Conservation (phyloP, 2,888 invertebrate species). For the Cosmorhoe ocellata region DNA sequence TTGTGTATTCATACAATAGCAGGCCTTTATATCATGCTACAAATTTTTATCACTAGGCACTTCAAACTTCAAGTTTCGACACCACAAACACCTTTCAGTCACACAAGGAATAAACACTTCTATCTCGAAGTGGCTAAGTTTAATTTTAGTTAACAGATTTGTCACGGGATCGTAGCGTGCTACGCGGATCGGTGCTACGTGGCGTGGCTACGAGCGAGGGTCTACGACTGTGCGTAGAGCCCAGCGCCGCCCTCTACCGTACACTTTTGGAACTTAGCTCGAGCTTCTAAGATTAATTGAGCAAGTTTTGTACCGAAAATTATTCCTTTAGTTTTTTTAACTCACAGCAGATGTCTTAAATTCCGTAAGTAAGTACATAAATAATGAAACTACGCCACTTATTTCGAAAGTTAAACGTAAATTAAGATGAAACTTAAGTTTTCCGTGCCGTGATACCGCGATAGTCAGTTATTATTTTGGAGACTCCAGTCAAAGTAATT, state of each 20-base stretch:
- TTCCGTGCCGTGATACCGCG: too few species aligned
- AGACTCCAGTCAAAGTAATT: too few species aligned
- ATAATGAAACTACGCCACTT: background rate
- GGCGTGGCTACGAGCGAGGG: slow-evolving; percentile 39
- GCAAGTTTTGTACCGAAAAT: slow-evolving; percentile 37
- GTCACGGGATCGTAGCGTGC: slow-evolving; percentile 1
- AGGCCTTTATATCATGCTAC: slow-evolving; percentile 16
- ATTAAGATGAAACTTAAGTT: too few species aligned
- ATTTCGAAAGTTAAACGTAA: too few species aligned
- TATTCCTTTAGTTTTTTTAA: slow-evolving; percentile 28
- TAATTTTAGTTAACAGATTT: background rate
- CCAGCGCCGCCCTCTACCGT: slow-evolving; percentile 39
- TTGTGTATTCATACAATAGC: slow-evolving; percentile 18
- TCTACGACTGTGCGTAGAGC: slow-evolving; percentile 48
- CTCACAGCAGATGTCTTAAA: slow-evolving; percentile 30
- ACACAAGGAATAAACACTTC: slow-evolving; percentile 7
- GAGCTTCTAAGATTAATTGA: slow-evolving; percentile 39
- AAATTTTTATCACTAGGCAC: slow-evolving; percentile 28
- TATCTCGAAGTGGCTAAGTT: background rate
- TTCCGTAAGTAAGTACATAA: slow-evolving; percentile 17
- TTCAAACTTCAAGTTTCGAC: slow-evolving; percentile 26
- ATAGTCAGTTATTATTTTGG: too few species aligned
- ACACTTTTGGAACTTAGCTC: slow-evolving; percentile 38
- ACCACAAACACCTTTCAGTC: slow-evolving; percentile 17
- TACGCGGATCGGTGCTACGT: slow-evolving; percentile 36